These are phyloP conservation scores for Drosophila emarginata DNA, from an alignment of 2,888 invertebrate genomes.

Conservation along the genomic window DNA sequence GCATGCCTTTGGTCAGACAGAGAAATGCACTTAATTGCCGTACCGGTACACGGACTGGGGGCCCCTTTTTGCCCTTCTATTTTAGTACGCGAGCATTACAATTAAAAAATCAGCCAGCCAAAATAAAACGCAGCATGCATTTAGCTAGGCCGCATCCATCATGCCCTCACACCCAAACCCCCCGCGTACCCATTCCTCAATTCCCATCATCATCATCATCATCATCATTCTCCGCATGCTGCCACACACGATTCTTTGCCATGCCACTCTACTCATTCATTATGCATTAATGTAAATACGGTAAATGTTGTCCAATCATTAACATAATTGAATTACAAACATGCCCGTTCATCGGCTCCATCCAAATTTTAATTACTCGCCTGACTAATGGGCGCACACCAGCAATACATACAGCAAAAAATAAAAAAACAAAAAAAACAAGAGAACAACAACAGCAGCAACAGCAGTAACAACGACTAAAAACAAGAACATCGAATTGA, in stretches of 20 bases:
- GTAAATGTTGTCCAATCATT: slow-evolving; percentile 82
- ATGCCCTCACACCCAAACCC: not conserved
- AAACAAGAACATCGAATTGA: slow-evolving; percentile 7
- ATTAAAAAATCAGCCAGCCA: slow-evolving; percentile 61
- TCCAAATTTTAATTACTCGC: slow-evolving; percentile 45
- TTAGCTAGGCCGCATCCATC: slow-evolving; percentile 34
- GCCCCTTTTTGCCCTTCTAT: not conserved
- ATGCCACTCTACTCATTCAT: slow-evolving; percentile 73
- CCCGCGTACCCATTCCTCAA: too few relatives aligned
- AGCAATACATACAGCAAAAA: not conserved
- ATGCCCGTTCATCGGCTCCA: slow-evolving; percentile 51
- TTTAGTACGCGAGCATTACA: slow-evolving; percentile 41
- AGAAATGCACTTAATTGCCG: slow-evolving; percentile 77
- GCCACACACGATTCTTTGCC: slow-evolving; percentile 7
- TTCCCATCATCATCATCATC: not conserved
- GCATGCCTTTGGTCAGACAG: slow-evolving; percentile 77
- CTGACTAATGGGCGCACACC: slow-evolving; percentile 61
- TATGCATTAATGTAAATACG: slow-evolving; percentile 82
- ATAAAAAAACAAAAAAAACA: slow-evolving; percentile 37
- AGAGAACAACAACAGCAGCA: not conserved
- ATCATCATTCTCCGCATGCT: not conserved
- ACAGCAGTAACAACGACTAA: not conserved
- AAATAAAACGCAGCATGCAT: slow-evolving; percentile 61
- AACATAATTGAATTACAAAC: slow-evolving; percentile 82
- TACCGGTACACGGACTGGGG: slow-evolving; percentile 17